phyloP scores from a whole-genome alignment of 2,888 invertebrate genomes.

The Rhingia campestris region DNA sequence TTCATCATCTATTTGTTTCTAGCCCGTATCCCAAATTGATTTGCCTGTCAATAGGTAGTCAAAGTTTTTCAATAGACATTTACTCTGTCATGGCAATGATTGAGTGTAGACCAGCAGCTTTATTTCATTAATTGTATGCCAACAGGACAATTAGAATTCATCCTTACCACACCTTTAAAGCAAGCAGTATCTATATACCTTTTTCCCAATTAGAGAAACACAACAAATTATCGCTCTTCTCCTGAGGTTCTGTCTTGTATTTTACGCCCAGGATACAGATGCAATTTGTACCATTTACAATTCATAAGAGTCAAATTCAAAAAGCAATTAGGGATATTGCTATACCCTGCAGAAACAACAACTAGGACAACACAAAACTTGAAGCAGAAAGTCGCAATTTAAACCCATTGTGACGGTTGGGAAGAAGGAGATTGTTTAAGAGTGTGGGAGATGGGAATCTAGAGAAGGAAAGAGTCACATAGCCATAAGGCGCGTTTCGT shows the following conservation, averaged over 20 bases:
- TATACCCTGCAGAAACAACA: not conserved
- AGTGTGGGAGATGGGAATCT: not conserved
- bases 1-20: not conserved
- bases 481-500: constrained; percentile 19
- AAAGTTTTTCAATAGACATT: not conserved
- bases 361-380: constrained; percentile 1
- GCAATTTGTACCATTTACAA: constrained; percentile 35
- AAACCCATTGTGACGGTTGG: not conserved
- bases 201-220: constrained; percentile 35
- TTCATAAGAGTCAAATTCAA: constrained; percentile 27
- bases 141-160: constrained; percentile 17
- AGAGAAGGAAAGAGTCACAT: not conserved
- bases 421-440: not conserved
- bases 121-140: not conserved
- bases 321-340: constrained; percentile 45
- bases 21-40: not conserved
- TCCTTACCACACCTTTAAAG: constrained; percentile 6
- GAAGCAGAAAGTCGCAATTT: constrained; percentile 20
- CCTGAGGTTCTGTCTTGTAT: not conserved
- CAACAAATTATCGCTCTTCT: constrained; percentile 21
- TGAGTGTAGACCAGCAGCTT: not conserved
- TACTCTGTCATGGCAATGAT: constrained; percentile 10
- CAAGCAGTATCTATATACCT: too few species aligned
- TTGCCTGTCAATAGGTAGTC: not conserved
- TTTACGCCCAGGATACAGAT: constrained; percentile 2